Evolutionary conservation across 2,113 vertebrate genomes (phyloP), one percentile per base, ranked within the genome.

Genomic region (Myotis davidii): DNA sequence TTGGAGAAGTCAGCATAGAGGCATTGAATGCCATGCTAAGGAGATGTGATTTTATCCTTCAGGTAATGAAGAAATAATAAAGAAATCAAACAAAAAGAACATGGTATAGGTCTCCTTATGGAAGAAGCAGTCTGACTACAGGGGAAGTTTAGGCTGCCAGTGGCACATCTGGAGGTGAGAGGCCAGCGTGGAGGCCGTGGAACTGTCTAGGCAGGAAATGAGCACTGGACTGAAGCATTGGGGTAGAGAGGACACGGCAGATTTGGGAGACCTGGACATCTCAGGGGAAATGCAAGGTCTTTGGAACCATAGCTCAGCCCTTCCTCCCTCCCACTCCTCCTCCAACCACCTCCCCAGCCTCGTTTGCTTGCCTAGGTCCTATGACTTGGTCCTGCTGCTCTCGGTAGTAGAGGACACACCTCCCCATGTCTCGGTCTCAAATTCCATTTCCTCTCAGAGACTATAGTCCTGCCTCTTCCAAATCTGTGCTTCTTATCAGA

Each of bases 21-120:
- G 37, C 21, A 16, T 77, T 85, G 18, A 92, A 93, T 92, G 48
- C 17, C 34, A 17, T 74, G 14, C 21, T 73, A 91, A 93, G 64
- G 76, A 76, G 5, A 74, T 92, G 87, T 52, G 3, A 50, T 79
- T 76, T 70, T 16, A 13, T 59, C 45, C 73, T 94, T 18, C 65
- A 91, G 64, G 45, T 86, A 79, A 61, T 39, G 61, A 67, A 87
- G 29, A 88, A 82, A 76, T 59, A 88, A 79, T 85, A 85, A 48
- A 67, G 32, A 86, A 52, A 27, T 67, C 61, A 83, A 84, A 48
- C 27, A 90, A 95, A 88, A 91, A 92, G 34, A 86, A 59, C 7
- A 50, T 17, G 29, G 14, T 73, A 67, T 11, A 85, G 21, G 34
- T 84, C 70, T 87, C 42, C 34, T 34, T 42, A 50, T 9, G 29